phyloP scores from a whole-genome alignment of 2,113 vertebrate species.

The Hassar affinis region DNA sequence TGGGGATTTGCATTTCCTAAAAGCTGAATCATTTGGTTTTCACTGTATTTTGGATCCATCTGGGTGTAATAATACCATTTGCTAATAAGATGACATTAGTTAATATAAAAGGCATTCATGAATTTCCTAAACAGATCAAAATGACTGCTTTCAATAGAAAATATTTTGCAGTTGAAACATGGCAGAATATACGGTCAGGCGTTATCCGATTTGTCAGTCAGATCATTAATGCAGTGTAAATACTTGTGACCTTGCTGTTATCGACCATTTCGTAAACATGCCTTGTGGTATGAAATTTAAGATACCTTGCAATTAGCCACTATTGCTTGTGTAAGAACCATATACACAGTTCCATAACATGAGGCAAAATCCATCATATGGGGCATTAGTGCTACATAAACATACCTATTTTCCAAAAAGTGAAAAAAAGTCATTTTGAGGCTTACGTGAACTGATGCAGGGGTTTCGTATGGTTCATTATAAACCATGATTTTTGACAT shows the following conservation, averaged over 20 bases:
- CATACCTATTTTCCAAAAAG: conserved; percentile 66
- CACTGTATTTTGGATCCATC: conserved; percentile 9
- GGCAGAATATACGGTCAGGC: conserved; percentile 50
- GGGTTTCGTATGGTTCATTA: conserved; percentile 55
- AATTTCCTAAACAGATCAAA: neutral
- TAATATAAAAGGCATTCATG: neutral
- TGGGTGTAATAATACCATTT: conserved; percentile 14
- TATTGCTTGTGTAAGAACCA: conserved; percentile 61
- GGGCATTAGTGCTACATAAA: conserved; percentile 60
- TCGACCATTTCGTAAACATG: conserved; percentile 52
- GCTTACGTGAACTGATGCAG: conserved; percentile 60
- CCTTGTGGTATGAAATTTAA: conserved; percentile 67
- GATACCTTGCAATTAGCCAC: conserved; percentile 64
- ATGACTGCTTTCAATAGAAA: neutral
- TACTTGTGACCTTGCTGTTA: conserved; percentile 70
- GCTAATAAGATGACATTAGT: neutral
- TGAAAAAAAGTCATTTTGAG: conserved; percentile 45
- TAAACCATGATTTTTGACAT: conserved; percentile 52
- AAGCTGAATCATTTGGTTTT: neutral
- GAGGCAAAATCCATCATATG: conserved; percentile 49
- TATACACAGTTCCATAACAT: conserved; percentile 60
- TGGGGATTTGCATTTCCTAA: neutral
- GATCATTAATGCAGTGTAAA: conserved; percentile 68
- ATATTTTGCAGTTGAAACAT: neutral
- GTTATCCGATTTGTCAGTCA: conserved; percentile 62